Evolutionary conservation across 2,797 vertebrate genomes (phyloP).

Genomic region (Sebastes alutus): DNA sequence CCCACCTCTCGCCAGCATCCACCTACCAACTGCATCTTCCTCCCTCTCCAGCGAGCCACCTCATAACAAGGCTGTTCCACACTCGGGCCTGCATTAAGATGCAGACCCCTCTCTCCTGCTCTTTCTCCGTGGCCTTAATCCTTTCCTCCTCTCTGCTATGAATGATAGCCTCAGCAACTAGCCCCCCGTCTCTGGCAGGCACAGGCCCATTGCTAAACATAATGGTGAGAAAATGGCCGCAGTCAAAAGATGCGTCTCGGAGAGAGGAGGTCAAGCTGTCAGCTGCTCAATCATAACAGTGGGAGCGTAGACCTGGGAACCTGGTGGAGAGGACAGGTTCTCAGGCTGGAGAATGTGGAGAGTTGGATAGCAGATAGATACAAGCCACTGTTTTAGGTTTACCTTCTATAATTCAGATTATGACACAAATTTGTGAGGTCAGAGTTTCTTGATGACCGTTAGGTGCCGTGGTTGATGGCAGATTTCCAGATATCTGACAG

Average conservation of each 20-base stretch:
- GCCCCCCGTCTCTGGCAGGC: slow-evolving; percentile 48
- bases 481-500: neutral
- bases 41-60: slow-evolving; percentile 28
- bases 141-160: slow-evolving; percentile 64
- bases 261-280: slow-evolving; percentile 55
- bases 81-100: slow-evolving; percentile 71
- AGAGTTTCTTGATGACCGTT: neutral
- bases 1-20: neutral
- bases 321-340: slow-evolving; percentile 12
- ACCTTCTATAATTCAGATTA: neutral
- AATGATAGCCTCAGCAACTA: slow-evolving; percentile 69
- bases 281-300: slow-evolving; percentile 27
- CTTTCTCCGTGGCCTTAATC: slow-evolving; percentile 73
- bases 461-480: neutral
- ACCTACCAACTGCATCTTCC: slow-evolving; percentile 19
- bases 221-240: slow-evolving; percentile 61
- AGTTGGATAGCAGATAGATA: neutral
- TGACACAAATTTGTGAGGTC: neutral
- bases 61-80: slow-evolving; percentile 69
- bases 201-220: slow-evolving; percentile 49
- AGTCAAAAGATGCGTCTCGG: slow-evolving; percentile 50
- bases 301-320: slow-evolving; percentile 10
- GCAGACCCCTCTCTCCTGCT: slow-evolving; percentile 65
- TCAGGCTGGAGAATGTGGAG: slow-evolving; percentile 9
- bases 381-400: neutral